A percentile compares a stretch with the other conserved stretches of the same genome.
Conservation (phyloP, 2,888 invertebrate species). For the Beris morrisii region DNA sequence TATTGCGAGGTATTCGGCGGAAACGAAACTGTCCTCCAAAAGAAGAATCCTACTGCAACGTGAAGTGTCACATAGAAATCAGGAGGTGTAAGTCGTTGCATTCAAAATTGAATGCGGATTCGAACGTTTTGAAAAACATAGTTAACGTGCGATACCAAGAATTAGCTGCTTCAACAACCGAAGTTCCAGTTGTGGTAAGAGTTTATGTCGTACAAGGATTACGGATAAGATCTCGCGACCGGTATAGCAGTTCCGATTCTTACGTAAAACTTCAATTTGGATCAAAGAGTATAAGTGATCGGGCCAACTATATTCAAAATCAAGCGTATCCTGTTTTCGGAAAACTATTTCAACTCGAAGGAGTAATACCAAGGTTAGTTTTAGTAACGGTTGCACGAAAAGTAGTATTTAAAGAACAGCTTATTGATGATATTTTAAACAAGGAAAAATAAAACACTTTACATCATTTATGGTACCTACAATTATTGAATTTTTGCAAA, state of each 20-base stretch:
- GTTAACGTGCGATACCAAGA: constrained; percentile 29
- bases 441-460: no score
- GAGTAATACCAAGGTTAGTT: constrained; percentile 47
- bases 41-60: constrained; percentile 56
- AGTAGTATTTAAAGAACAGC: constrained; percentile 41
- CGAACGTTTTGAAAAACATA: constrained; percentile 22
- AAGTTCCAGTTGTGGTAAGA: constrained; percentile 59
- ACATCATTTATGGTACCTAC: no score
- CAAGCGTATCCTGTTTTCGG: constrained; percentile 84
- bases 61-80: constrained; percentile 44
- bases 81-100: constrained; percentile 5
- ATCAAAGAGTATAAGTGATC: constrained; percentile 65
- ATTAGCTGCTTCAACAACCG: constrained; percentile 42
- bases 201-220: constrained; percentile 76
- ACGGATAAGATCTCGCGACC: constrained; percentile 71
- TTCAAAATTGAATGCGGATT: not conserved
- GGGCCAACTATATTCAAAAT: constrained; percentile 69
- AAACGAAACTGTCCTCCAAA: constrained; percentile 49
- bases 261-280: constrained; percentile 74
- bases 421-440: no score
- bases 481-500: no score
- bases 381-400: not conserved
- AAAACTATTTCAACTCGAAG: constrained; percentile 59
- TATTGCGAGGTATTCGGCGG: constrained; percentile 59
- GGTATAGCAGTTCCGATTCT: constrained; percentile 74